A percentile compares a stretch with the other conserved stretches of the same genome.
Evolutionary conservation across 2,113 vertebrate genomes (phyloP).

Genomic region (Acanthochromis polyacanthus): DNA sequence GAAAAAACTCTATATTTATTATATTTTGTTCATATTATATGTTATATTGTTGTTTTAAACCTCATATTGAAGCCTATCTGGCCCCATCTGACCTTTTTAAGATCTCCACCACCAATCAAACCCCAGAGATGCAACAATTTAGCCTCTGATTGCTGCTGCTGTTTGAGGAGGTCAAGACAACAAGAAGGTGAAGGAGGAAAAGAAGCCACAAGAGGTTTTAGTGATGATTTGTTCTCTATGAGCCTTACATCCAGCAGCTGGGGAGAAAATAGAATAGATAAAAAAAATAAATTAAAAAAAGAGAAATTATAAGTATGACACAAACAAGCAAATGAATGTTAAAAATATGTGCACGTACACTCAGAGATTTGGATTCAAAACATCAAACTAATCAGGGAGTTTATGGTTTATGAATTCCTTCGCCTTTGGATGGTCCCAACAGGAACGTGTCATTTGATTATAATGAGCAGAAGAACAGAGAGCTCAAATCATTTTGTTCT

Average conservation of each 20-base stretch:
- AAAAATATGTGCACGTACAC: neutral
- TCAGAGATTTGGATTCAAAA: neutral
- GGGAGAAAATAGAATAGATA: no score
- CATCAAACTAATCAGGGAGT: neutral
- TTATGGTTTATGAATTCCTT: neutral
- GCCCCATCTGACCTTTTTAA: neutral
- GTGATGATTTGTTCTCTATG: neutral
- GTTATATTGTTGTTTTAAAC: neutral
- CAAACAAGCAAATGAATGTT: neutral
- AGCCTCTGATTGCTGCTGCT: neutral
- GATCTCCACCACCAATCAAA: neutral
- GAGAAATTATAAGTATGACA: neutral
- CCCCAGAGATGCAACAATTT: neutral
- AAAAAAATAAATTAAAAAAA: no score
- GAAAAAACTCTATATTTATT: neutral
- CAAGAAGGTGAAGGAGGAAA: neutral
- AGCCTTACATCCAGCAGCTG: neutral
- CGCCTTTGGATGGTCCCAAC: neutral
- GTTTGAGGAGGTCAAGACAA: neutral
- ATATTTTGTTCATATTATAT: neutral
- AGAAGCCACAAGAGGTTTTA: neutral
- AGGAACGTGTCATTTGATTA: neutral
- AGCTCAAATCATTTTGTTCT: conserved; percentile 48
- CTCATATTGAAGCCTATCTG: neutral
- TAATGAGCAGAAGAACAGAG: conserved; percentile 24